Evolutionary conservation across 2,113 vertebrate genomes (phyloP).

Genomic region (Sceloporus undulatus): DNA sequence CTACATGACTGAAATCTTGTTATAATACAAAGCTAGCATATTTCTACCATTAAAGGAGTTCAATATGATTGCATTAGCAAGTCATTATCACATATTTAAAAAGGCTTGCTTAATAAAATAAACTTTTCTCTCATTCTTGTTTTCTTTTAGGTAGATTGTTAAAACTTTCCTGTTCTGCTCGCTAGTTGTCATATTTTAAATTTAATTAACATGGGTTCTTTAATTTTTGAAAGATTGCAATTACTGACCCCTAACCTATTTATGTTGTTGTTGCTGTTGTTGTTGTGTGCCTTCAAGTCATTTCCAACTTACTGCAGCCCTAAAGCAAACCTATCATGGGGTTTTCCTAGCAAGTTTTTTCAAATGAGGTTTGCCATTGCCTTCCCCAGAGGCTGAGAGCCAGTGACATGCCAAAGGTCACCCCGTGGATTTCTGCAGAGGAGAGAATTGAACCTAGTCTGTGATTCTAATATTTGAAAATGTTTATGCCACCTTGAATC

Average conservation of each 20-base stretch:
- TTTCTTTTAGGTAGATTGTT: not conserved
- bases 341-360: too few relatives aligned
- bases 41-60: conserved; percentile 37
- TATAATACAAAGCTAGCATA: conserved; percentile 11
- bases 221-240: not conserved
- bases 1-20: conserved; percentile 16
- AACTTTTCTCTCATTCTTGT: conserved; percentile 1
- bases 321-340: too few relatives aligned
- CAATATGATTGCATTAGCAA: conserved; percentile 28
- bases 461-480: not conserved
- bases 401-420: too few relatives aligned
- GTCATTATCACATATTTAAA: not conserved
- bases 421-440: too few relatives aligned
- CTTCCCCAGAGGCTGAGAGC: too few relatives aligned
- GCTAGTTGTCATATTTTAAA: not conserved
- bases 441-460: too few relatives aligned
- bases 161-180: not conserved
- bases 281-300: too few relatives aligned
- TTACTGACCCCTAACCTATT: not conserved
- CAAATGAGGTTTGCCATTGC: too few relatives aligned
- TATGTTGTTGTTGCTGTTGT: not conserved
- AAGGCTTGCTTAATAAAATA: not conserved
- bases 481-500: not conserved
- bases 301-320: too few relatives aligned
- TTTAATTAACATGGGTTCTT: not conserved